These are phyloP conservation scores for Python bivittatus DNA, from an alignment of 2,113 vertebrate species.

Conservation along the genomic window DNA sequence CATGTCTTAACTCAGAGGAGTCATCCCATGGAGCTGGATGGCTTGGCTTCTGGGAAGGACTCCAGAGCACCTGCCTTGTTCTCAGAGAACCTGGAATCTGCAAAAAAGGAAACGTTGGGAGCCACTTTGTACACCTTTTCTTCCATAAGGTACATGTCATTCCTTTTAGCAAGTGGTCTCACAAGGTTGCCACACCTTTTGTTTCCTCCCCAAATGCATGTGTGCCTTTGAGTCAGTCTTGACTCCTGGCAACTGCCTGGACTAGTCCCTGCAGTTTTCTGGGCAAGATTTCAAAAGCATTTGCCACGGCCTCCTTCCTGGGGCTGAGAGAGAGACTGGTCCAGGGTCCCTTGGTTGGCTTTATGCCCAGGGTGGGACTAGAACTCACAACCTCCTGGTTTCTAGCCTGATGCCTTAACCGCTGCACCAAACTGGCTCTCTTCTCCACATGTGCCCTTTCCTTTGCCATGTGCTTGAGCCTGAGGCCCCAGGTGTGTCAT, in stretches of 20 bases:
- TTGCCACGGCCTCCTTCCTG: neutral
- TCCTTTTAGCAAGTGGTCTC: neutral
- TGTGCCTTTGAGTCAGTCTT: neutral
- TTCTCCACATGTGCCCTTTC: neutral
- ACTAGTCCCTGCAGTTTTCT: neutral
- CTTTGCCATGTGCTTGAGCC: neutral
- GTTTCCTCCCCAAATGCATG: neutral
- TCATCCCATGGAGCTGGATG: neutral
- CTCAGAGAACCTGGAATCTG: fast-evolving
- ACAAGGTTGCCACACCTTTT: neutral
- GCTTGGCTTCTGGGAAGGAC: fast-evolving
- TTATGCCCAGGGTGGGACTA: neutral
- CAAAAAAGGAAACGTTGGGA: neutral
- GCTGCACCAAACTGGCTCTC: neutral
- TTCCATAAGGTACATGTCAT: neutral
- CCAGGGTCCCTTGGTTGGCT: neutral
- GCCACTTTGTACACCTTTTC: neutral
- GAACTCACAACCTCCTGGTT: too few species aligned
- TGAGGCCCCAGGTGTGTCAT: neutral
- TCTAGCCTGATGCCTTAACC: too few species aligned
- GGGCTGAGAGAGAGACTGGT: neutral
- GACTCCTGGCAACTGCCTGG: neutral
- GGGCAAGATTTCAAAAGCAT: neutral
- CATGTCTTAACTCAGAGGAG: neutral
- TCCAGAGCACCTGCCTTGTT: fast-evolving